Evolutionary conservation across 2,888 invertebrate species (phyloP), one percentile per base, ranked within the genome.

Genomic region (Megamerina dolium): DNA sequence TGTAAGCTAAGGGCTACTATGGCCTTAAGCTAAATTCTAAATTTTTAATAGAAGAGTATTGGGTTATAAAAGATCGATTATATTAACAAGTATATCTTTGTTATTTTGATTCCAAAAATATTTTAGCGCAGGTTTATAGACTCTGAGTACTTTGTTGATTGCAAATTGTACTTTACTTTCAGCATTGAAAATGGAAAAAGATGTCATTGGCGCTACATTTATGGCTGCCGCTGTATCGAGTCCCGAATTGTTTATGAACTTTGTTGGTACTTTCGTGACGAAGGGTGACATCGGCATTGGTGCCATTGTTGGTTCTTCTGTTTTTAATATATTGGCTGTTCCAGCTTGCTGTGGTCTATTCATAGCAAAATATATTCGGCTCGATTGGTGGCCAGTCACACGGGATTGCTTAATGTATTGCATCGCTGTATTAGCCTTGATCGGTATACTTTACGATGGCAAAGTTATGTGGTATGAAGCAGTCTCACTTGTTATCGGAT

Each of bases 221-320:
- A 93, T 93, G 92, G 91, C 91, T 13, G 84, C 91, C n/a, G 92
- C 91, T 17, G 90, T 90, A 13, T 88, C 89, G 30, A 87, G 88
- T 19, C 92, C 92, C 4, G 91, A 92, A 72, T 74, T 90, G 30
- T 92, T 91, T 72, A 88, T 90, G 46, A 88, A 87, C 66, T 82
- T 88, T 54, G 87, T 93, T 60, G 91, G 87, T 23, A 87, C 87
- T 30, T 87, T 87, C 69, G 83, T 87, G 64, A 86, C 87, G 37
- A 85, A 85, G 67, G 86, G 86, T 45, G 87, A 87, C 68, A 83
- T 87, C 55, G 87, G 87, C 27, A 82, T 87, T 17, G 87, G 87
- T 27, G 86, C 87, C 47, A 86, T 87, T 54, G 85, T 88, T 26
- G 87, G 87, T 16, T 85, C 85, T 23, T 87, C 87, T 2, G 87